These are phyloP conservation scores for Poeciliopsis turrubarensis DNA, from an alignment of 2,113 vertebrate genomes.

Conservation along the genomic window DNA sequence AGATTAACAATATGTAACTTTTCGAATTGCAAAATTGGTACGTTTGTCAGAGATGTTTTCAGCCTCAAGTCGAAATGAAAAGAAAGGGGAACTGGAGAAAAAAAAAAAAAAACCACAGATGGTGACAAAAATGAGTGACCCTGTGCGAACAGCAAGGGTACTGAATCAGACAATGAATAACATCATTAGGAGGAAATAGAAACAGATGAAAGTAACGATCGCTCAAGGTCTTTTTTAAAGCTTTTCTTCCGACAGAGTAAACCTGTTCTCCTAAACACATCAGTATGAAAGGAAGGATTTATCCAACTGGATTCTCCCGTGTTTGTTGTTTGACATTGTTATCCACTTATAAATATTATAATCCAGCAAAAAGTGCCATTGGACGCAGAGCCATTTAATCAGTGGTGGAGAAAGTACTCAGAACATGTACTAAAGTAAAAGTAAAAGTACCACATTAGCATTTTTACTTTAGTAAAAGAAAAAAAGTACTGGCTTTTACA, in stretches of 20 bases:
- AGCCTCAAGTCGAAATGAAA: neutral
- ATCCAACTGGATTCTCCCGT: neutral
- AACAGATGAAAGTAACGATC: slow-evolving; percentile 29
- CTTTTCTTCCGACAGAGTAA: slow-evolving; percentile 19
- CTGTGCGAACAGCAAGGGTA: slow-evolving; percentile 16
- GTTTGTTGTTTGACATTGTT: neutral
- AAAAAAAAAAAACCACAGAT: slow-evolving; percentile 34
- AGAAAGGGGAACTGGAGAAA: slow-evolving; percentile 22
- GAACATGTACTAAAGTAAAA: too few species aligned
- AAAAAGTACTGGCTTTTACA: too few species aligned
- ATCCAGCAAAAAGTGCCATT: too few species aligned
- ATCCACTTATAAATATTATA: neutral
- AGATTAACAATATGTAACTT: too few species aligned
- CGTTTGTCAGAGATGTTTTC: neutral
- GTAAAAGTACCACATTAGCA: too few species aligned
- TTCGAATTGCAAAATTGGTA: too few species aligned
- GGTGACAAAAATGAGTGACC: slow-evolving; percentile 11
- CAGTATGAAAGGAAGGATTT: neutral
- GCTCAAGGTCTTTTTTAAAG: slow-evolving; percentile 48
- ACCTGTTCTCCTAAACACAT: slow-evolving; percentile 4
- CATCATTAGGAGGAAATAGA: slow-evolving; percentile 13
- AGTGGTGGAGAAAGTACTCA: too few species aligned
- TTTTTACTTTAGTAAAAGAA: too few species aligned
- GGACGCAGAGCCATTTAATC: too few species aligned
- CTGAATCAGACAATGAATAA: slow-evolving; percentile 38